Evolutionary conservation across 2,113 vertebrate species (phyloP).

Genomic region (Pelmatolapia mariae): DNA sequence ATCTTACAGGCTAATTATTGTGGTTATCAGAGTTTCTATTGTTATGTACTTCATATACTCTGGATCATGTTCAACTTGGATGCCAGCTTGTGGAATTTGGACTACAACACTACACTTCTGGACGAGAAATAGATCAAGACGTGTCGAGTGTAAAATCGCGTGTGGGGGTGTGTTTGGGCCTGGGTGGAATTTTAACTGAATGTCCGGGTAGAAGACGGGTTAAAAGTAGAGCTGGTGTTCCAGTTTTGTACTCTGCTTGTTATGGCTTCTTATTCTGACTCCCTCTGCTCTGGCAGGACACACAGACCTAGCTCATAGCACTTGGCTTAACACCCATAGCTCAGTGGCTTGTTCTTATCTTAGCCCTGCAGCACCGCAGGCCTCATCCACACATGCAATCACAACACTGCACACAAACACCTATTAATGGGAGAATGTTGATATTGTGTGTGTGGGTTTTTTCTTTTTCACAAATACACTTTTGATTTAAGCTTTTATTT

Average conservation of each 20-base stretch:
- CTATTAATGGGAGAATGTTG: neutral
- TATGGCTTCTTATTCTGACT: neutral
- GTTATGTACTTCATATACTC: neutral
- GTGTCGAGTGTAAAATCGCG: neutral
- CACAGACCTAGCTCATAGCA: neutral
- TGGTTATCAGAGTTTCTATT: neutral
- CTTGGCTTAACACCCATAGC: neutral
- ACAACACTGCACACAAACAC: neutral
- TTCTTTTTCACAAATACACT: accelerated
- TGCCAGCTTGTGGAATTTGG: neutral
- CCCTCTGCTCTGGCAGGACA: conserved; percentile 8
- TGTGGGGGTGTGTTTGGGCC: neutral
- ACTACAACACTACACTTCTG: neutral
- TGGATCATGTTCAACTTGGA: neutral
- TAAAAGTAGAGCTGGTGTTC: neutral
- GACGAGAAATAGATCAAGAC: neutral
- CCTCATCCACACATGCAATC: neutral
- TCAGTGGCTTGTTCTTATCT: conserved; percentile 35
- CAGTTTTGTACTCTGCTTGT: neutral
- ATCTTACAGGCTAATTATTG: neutral
- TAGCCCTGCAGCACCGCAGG: conserved; percentile 4
- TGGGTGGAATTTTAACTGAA: neutral
- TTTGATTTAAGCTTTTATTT: neutral
- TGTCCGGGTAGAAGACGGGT: neutral
- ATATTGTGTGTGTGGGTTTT: accelerated